Conservation (phyloP, 2,113 vertebrate species). For the Cololabis saira region DNA sequence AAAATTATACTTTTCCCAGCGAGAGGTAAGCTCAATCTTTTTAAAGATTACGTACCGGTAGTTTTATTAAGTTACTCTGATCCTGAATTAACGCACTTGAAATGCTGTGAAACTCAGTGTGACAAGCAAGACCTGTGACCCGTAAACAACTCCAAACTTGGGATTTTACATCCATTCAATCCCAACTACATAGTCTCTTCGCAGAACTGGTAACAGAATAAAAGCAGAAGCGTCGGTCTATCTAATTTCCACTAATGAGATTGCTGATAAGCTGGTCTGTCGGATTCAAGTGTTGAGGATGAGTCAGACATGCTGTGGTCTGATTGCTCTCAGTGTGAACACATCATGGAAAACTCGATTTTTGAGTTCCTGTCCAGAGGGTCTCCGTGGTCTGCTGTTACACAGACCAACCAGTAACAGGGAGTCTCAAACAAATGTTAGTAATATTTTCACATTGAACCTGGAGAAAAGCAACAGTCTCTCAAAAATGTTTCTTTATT, state of each 20-base stretch:
- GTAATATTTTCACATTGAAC: neutral
- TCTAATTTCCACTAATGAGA: constrained; percentile 31
- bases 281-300: constrained; percentile 48
- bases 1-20: too few relatives aligned
- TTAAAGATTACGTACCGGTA: too few relatives aligned
- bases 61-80: neutral
- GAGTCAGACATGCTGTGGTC: constrained; percentile 37
- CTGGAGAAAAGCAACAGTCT: neutral
- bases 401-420: constrained; percentile 4
- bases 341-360: constrained; percentile 34
- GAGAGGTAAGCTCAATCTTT: too few relatives aligned
- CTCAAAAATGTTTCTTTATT: neutral
- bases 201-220: neutral
- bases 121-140: neutral
- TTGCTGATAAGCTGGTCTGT: constrained; percentile 37
- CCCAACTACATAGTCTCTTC: constrained; percentile 8
- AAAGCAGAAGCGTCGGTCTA: constrained; percentile 2
- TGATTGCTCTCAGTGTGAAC: constrained; percentile 51
- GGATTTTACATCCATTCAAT: neutral
- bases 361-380: constrained; percentile 36
- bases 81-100: neutral
- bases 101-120: neutral
- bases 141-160: neutral
- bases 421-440: neutral
- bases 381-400: constrained; percentile 25